Conservation (phyloP, 2,113 vertebrate species). For the Hucho hucho region DNA sequence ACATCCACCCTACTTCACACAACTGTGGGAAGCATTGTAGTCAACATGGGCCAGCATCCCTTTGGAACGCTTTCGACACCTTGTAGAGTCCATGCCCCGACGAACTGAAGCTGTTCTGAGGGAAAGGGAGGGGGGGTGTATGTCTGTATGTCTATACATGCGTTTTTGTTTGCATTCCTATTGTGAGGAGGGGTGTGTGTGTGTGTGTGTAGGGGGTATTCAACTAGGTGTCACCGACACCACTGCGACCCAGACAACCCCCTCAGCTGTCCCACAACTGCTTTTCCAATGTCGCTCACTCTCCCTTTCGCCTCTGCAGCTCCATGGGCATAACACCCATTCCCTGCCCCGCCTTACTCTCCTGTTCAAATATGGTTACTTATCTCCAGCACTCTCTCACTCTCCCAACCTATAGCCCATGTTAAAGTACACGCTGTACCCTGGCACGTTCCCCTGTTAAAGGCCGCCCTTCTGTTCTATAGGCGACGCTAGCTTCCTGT, state of each 20-base stretch:
- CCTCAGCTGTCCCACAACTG: background rate
- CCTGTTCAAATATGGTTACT: background rate
- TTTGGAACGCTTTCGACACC: no score
- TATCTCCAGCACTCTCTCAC: background rate
- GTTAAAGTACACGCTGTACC: slow-evolving; percentile 14
- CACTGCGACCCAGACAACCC: background rate
- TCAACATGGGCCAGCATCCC: no score
- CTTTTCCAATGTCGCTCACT: background rate
- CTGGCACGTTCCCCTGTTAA: background rate
- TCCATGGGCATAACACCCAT: background rate
- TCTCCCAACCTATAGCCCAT: background rate
- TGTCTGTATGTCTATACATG: background rate
- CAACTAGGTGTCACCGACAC: background rate
- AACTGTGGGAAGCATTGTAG: no score
- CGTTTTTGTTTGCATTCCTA: background rate
- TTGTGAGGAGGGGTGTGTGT: background rate
- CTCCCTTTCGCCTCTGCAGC: background rate
- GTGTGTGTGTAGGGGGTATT: background rate
- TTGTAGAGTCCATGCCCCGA: no score
- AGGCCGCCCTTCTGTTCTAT: background rate
- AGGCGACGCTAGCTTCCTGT: slow-evolving; percentile 12
- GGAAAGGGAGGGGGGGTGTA: no score
- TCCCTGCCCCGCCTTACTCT: background rate
- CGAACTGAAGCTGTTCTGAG: no score
- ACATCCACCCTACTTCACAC: no score